Percentiles rank a stretch among this genome's conserved stretches.
phyloP scores from a whole-genome alignment of 2,888 invertebrate genomes.

The Sminthurides aquaticus region DNA sequence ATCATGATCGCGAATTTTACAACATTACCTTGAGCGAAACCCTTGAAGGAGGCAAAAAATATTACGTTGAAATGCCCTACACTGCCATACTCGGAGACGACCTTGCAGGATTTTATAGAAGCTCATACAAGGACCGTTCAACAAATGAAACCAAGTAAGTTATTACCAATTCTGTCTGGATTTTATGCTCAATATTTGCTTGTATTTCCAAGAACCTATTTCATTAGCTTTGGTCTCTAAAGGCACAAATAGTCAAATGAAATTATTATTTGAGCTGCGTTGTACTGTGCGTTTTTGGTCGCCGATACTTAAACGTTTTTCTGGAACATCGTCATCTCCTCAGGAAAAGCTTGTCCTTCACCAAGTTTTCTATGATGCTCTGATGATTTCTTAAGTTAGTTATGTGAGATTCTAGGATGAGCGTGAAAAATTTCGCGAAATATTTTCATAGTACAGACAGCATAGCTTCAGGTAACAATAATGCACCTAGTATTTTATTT shows the following conservation, averaged over 20 bases:
- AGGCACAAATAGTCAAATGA: neutral
- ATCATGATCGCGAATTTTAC: conserved; percentile 56
- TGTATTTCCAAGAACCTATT: neutral
- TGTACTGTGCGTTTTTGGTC: no score
- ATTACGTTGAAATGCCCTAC: conserved; percentile 62
- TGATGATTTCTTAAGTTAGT: no score
- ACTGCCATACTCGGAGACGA: conserved; percentile 66
- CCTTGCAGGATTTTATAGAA: conserved; percentile 73
- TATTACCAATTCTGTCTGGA: neutral
- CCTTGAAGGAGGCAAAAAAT: conserved; percentile 56
- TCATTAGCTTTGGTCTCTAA: neutral
- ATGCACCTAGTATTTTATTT: no score
- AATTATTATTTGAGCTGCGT: no score
- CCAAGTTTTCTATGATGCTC: no score
- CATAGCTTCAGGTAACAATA: no score
- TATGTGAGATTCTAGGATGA: no score
- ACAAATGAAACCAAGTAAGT: conserved; percentile 63
- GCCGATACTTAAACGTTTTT: no score
- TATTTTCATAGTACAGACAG: no score
- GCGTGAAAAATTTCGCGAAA: no score
- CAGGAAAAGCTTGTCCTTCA: no score
- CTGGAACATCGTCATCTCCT: no score
- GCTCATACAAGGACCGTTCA: conserved; percentile 60
- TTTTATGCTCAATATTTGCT: neutral
- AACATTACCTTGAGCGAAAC: conserved; percentile 57